Evolutionary conservation across 2,888 invertebrate genomes (phyloP).

Genomic region (Trimorus sp.): DNA sequence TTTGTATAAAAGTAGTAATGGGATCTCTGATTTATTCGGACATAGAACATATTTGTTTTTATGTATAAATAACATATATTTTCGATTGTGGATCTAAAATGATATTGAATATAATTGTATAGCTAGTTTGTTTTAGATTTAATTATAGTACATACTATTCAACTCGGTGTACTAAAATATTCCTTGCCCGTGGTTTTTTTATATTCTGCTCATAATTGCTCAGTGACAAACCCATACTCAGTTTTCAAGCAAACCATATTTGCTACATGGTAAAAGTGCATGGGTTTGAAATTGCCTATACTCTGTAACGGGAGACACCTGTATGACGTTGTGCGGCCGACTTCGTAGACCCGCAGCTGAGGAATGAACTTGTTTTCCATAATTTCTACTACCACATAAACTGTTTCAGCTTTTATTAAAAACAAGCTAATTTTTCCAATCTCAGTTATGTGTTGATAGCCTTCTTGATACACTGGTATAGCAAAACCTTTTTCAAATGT

Average conservation of each 20-base stretch:
- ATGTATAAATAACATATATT: too few relatives aligned
- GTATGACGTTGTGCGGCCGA: not conserved
- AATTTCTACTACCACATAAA: conserved; percentile 21
- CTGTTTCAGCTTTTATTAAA: not conserved
- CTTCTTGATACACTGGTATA: conserved; percentile 9
- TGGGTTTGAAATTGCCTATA: conserved; percentile 10
- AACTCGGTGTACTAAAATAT: not conserved
- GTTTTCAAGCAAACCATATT: conserved; percentile 17
- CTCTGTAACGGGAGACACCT: conserved; percentile 11
- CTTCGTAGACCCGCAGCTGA: conserved; percentile 7
- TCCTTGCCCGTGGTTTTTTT: not conserved
- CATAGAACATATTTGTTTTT: too few relatives aligned
- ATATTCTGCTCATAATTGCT: not conserved
- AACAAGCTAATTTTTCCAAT: conserved; percentile 29
- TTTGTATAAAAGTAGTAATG: too few relatives aligned
- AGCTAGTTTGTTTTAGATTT: too few relatives aligned
- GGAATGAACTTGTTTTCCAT: conserved; percentile 27
- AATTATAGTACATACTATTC: too few relatives aligned
- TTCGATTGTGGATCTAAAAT: not conserved
- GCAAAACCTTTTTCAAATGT: conserved; percentile 22
- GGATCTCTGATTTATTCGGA: too few relatives aligned
- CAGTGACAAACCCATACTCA: conserved; percentile 20
- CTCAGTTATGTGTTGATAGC: conserved; percentile 18
- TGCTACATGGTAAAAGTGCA: conserved; percentile 12
- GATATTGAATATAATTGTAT: too few relatives aligned